Conservation (phyloP, 2,888 invertebrate species). For the Eupithecia subumbrata region DNA sequence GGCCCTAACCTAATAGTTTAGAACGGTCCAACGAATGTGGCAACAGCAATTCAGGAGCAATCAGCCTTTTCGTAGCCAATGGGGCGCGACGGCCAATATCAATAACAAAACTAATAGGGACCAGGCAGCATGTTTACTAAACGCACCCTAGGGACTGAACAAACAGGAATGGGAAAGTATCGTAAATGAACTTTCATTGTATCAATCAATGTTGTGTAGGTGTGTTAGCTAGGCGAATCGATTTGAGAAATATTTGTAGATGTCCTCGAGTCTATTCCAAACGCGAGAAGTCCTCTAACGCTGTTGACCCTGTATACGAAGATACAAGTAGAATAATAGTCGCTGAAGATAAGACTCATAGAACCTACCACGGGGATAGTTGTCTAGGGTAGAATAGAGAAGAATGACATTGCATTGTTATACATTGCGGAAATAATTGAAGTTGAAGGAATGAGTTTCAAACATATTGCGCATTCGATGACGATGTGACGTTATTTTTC, state of each 20-base stretch:
- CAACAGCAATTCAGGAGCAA: constrained; percentile 42
- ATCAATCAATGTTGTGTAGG: not conserved
- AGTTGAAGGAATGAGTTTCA: too few relatives aligned
- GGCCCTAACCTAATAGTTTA: constrained; percentile 41
- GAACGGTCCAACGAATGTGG: constrained; percentile 41
- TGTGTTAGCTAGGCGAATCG: not conserved
- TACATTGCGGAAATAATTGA: too few relatives aligned
- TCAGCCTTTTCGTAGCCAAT: constrained; percentile 42
- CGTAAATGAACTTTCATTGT: constrained; percentile 2
- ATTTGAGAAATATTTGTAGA: not conserved
- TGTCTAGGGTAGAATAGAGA: too few relatives aligned
- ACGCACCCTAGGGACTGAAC: constrained; percentile 23
- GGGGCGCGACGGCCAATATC: constrained; percentile 45
- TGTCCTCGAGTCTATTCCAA: not conserved
- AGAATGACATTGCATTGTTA: too few relatives aligned
- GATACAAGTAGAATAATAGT: not conserved
- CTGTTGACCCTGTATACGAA: not conserved
- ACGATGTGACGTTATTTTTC: too few relatives aligned
- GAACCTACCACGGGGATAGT: too few relatives aligned
- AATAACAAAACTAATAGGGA: constrained; percentile 40
- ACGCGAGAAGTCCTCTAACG: not conserved
- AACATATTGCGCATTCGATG: too few relatives aligned
- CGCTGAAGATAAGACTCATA: not conserved
- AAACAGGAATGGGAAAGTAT: constrained; percentile 17
- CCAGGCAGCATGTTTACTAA: constrained; percentile 26